Base-by-base conservation (phyloP, 2,797 vertebrate genomes). In the Xenentodon cancila region DNA sequence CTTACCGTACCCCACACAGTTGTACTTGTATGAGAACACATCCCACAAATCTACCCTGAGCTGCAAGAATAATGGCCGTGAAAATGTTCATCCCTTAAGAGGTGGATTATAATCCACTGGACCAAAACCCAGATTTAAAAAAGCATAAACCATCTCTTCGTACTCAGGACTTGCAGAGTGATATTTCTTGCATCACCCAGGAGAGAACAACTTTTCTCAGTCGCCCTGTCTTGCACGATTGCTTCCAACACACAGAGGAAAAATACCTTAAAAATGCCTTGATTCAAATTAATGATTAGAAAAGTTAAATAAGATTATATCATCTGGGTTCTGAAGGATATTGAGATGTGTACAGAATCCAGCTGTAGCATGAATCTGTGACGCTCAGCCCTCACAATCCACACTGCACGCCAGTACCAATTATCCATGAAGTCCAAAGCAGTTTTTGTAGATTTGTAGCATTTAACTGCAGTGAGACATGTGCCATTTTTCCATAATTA, bases 1-100 rank as follows among this genome's bases (percentile, higher is more conserved):
- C 75, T 64, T 59, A 77, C 64, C 71, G 74, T 76, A 80, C 66
- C 79, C 64, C 81, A 77, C 82, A 79, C 81, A 79, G 76, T 76
- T 61, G 72, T 76, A 66, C 66, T 71, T 53, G 66, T 77, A 82
- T 73, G 65, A 64, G 60, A 69, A 51, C 19, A 66, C 74, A 68
- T 60, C 65, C 50, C 68, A 32, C 53, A 84, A 79, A 82, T 77
- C 75, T 70, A 63, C 37, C 81, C 65, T 53, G 69, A 81, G 73
- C 61, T 32, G 15, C 47, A 64, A 82, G 3, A 25, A 25, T 73
- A 75, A 79, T 73, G 77, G 81, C 70, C 74, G 70, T 51, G 68
- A 78, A 79, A 32, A 68, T 63, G 27, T 70, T 9, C 34, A 48
- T 80, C 74, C 56, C 69, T 61, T 50, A 59, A 78, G 72, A 81